Evolutionary conservation across 1,140 invertebrate species (phyloP).

Genomic region (Trichoplusia ni): DNA sequence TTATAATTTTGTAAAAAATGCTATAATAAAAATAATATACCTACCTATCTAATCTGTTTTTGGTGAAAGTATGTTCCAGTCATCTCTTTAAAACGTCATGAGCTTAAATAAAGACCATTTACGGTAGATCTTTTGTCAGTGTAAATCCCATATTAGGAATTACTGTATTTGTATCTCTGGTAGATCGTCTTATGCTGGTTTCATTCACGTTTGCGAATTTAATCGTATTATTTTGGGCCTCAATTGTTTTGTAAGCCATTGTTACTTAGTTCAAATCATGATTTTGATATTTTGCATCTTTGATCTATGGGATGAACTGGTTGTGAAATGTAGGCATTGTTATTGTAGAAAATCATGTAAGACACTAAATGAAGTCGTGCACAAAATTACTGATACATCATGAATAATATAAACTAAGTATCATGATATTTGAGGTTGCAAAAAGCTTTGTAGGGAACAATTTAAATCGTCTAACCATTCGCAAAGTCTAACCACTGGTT

Average conservation of each 20-base stretch:
- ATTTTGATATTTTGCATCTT: constrained; percentile 32
- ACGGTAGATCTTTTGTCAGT: constrained; percentile 9
- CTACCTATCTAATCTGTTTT: not conserved
- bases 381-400: constrained; percentile 10
- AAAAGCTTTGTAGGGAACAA: not conserved
- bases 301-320: constrained; percentile 8
- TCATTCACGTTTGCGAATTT: constrained; percentile 16
- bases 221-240: constrained; percentile 27
- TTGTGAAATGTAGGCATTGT: constrained; percentile 26
- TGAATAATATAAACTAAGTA: constrained; percentile 14
- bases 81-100: not conserved
- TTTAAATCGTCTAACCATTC: too few species aligned
- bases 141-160: not conserved
- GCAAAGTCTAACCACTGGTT: too few species aligned
- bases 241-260: constrained; percentile 22
- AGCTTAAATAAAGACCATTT: constrained; percentile 13
- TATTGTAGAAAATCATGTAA: constrained; percentile 6
- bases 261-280: constrained; percentile 36
- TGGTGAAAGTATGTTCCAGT: constrained; percentile 5
- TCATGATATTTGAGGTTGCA: not conserved
- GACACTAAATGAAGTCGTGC: constrained; percentile 4
- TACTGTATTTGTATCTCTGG: constrained; percentile 1
- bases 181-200: constrained; percentile 10
- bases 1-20: too few species aligned
- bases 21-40: not conserved